Evolutionary conservation across 1,140 invertebrate species (phyloP), one percentile per base, ranked within the genome.

Genomic region (Calephelis nemesis): DNA sequence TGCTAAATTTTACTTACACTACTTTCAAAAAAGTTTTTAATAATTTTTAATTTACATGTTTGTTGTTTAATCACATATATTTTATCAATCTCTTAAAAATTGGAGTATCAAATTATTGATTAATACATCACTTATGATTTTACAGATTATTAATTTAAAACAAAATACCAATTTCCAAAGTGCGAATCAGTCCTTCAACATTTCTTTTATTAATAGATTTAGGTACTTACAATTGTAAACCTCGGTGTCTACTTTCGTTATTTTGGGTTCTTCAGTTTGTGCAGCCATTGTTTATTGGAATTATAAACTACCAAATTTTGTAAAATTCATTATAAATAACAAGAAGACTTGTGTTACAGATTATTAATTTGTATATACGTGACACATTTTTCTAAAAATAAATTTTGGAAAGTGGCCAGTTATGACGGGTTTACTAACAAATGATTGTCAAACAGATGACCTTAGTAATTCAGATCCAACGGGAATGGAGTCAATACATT

Each of bases 361-460:
- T 80, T 76, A 78, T 81, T 83, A 82, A 80, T 80, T 76, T 79
- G 66, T 75, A 68, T 64, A 80, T 73, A 72, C 72, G 82, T 90
- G 85, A 87, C 85, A 84, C 76, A 83, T 84, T 82, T 69, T 75
- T 72, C 84, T 83, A 84, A 81, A 88, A 88, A 88, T 87, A 87
- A 82, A 79, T 81, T 76, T 86, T 90, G 86, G 82, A 76, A 81
- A 90, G 74, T 76, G 78, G 88, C 85, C 88, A 90, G 86, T 88
- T 84, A 88, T 88, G 86, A 81, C 80, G 84, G 79, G 77, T 77
- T 76, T 82, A 71, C 72, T 75, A 81, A 75, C 85, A 78, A 78
- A 68, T 68, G 71, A 81, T 78, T 85, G 84, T 87, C 82, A 84
- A 77, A 82, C 39, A 79, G 79, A 79, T 81, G 78, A 85, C 75